Base-by-base conservation (phyloP, 2,797 vertebrate species). In the Novumbra hubbsi region DNA sequence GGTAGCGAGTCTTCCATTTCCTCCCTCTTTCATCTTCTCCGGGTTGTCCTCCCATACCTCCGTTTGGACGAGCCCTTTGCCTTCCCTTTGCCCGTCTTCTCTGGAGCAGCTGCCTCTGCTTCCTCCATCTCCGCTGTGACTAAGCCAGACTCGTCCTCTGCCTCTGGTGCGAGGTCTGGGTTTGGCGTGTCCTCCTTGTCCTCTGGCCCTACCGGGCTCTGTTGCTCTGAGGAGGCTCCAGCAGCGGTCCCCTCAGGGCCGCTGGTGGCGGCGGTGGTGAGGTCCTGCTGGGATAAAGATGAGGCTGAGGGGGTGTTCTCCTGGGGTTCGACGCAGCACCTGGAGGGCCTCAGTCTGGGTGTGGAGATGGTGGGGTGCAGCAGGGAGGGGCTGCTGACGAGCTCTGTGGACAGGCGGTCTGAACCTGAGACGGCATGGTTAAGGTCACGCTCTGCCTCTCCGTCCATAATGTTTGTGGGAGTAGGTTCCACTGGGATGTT, bases 21-120 rank as follows among this genome's bases (percentile, higher is more conserved):
- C 1, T 45, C 27, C 14, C 4, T 62, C 67, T 32, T 21, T 70
- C 88, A 94, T 75, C 87, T 90, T 80, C 87, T 90, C 83, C 83
- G 89, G 6, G 81, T 55, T 14, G 84, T 81, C 75, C 92, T 90
- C 62, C 86, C 83, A 49, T 87, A 88, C 86, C 89, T 90, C 76
- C 90, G 91, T 75, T 86, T 93, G 8, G 80, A 17, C 1, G 84
- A 24, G 5, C 68, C 34, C 76, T 89, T 90, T 2, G 82, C 87
- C 38, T 89, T 91, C 21, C 78, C 84, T 27, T 74, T 55, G 60
- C 62, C 7, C 17, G 45, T 79, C 68, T 80, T 79, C 41, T 77
- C 80, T 0, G 64, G 49, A 11, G 0, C 16, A 1, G 21, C n/a
- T 14, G 28, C 60, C 5, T 19, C 49, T 34, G 70, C 80, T 0